These are phyloP conservation scores for Andricus curvator DNA, from an alignment of 2,888 invertebrate genomes.

Conservation along the genomic window DNA sequence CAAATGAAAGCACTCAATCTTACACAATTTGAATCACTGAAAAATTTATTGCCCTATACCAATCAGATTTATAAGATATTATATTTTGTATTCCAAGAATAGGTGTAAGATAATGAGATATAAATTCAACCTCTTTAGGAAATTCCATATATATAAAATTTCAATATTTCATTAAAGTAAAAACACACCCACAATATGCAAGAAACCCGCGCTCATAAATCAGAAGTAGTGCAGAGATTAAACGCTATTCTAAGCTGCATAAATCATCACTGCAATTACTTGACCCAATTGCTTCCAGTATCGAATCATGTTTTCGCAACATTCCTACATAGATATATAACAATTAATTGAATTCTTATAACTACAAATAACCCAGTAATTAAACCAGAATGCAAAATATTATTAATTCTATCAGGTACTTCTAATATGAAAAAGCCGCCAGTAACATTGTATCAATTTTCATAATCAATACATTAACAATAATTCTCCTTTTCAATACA, in stretches of 20 bases:
- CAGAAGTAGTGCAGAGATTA: constrained; percentile 28
- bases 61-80: too few species aligned
- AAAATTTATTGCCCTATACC: too few species aligned
- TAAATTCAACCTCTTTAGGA: neutral
- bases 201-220: neutral
- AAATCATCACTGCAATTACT: constrained; percentile 38
- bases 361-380: neutral
- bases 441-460: too few species aligned
- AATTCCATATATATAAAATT: neutral
- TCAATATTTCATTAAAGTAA: neutral
- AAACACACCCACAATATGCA: constrained; percentile 10
- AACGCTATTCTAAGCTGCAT: constrained; percentile 24
- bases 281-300: constrained; percentile 18
- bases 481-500: neutral
- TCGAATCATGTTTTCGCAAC: constrained; percentile 31
- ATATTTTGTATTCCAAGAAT: neutral
- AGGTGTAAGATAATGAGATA: neutral
- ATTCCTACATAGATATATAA: constrained; percentile 8
- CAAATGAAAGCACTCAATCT: too few species aligned
- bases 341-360: constrained; percentile 24
- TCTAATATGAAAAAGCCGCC: too few species aligned
- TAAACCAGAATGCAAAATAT: too few species aligned
- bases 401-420: too few species aligned
- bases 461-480: too few species aligned
- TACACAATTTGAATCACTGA: too few species aligned